Conservation (phyloP, 2,113 vertebrate species). For the Mellivora capensis region DNA sequence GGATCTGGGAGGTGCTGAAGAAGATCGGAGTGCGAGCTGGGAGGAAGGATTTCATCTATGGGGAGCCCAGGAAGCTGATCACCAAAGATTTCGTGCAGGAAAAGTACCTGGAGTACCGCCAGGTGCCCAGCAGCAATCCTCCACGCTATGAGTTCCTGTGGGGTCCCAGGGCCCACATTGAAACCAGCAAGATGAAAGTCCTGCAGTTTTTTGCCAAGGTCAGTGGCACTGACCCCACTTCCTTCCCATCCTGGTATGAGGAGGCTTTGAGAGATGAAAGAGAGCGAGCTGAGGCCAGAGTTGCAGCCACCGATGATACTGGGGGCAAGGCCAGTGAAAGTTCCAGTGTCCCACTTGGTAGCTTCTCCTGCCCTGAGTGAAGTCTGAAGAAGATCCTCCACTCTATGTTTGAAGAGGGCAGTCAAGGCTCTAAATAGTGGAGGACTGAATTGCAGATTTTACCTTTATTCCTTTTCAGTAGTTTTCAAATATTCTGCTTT, state of each 20-base stretch:
- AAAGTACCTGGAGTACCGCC: conserved; percentile 15
- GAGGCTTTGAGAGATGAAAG: conserved; percentile 53
- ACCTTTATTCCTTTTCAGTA: not conserved
- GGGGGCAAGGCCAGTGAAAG: accelerated
- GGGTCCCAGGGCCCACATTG: conserved; percentile 7
- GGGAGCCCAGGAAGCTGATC: conserved; percentile 36
- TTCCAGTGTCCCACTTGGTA: not conserved
- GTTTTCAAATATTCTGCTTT: not conserved
- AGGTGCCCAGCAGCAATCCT: not conserved
- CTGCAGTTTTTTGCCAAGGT: conserved; percentile 27
- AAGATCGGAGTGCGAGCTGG: not conserved
- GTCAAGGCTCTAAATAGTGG: not conserved
- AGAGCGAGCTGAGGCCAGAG: not conserved
- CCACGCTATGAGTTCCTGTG: not conserved
- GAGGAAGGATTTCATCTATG: not conserved
- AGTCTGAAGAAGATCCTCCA: not conserved
- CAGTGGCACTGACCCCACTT: not conserved
- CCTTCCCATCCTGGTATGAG: not conserved
- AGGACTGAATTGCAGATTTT: not conserved
- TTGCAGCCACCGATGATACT: accelerated
- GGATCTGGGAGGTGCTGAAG: conserved; percentile 35
- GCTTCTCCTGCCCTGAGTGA: not conserved
- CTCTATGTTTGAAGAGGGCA: not conserved
- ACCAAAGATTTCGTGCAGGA: conserved; percentile 41
- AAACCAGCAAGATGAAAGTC: conserved; percentile 51